Conservation (phyloP, 1,140 invertebrate genomes). For the Aphaenogaster rudis region DNA sequence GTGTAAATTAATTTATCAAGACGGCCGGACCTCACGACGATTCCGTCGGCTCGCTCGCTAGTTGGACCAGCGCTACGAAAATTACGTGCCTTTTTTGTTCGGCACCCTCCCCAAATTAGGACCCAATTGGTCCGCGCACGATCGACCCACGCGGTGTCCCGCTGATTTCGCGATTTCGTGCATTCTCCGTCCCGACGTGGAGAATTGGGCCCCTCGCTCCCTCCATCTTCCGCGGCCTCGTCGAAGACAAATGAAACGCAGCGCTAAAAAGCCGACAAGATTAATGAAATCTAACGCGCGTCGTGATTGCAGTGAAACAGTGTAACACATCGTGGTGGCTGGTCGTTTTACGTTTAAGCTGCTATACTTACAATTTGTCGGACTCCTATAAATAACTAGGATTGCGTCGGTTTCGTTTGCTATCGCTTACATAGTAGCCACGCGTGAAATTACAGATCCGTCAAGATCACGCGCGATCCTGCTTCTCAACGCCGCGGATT, state of each 20-base stretch:
- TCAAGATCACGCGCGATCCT: neutral
- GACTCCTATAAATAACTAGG: constrained; percentile 26
- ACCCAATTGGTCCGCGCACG: constrained; percentile 74
- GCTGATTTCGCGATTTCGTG: constrained; percentile 70
- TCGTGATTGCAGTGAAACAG: constrained; percentile 41
- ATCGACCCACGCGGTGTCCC: constrained; percentile 71
- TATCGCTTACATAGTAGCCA: neutral
- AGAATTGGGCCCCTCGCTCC: constrained; percentile 69
- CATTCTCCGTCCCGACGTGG: constrained; percentile 56
- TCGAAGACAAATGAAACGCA: constrained; percentile 57
- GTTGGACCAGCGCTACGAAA: constrained; percentile 69
- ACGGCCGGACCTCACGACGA: constrained; percentile 29
- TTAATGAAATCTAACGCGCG: constrained; percentile 66
- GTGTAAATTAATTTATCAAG: constrained; percentile 85
- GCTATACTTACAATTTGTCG: neutral
- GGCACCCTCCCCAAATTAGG: constrained; percentile 73
- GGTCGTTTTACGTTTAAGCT: neutral
- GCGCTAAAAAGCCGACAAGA: constrained; percentile 71
- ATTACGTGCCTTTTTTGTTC: constrained; percentile 75
- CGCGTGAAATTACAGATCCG: constrained; percentile 9
- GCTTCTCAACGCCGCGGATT: constrained; percentile 56
- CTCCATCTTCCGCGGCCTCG: constrained; percentile 34
- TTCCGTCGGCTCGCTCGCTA: constrained; percentile 49
- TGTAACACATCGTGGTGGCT: neutral
- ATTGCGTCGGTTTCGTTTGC: neutral